phyloP scores from a whole-genome alignment of 2,888 invertebrate species.

The Tortricodes alternella region DNA sequence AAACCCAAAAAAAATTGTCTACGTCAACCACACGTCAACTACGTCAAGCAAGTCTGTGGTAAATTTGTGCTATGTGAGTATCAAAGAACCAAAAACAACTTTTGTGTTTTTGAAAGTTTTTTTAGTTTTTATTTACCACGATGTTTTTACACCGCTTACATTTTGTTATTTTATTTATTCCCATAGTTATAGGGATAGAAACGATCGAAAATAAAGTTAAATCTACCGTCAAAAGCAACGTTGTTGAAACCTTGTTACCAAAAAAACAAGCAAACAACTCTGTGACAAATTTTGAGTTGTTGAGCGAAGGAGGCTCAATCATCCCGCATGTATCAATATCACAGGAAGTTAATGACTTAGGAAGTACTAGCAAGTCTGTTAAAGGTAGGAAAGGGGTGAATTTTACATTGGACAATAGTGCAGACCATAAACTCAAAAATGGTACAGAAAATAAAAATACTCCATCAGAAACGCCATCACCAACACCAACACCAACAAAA shows the following conservation, averaged over 20 bases:
- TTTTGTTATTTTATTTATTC: slow-evolving; percentile 18
- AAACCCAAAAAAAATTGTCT: too few relatives aligned
- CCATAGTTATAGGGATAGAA: slow-evolving; percentile 12
- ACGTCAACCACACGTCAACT: too few relatives aligned
- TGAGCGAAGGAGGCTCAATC: slow-evolving; percentile 37
- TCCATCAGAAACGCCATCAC: not conserved
- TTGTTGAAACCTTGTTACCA: slow-evolving; percentile 3
- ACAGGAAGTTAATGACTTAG: not conserved
- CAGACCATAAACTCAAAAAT: slow-evolving; percentile 23
- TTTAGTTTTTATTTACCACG: slow-evolving; percentile 4
- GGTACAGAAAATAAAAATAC: not conserved
- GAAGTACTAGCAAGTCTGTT: slow-evolving; percentile 27
- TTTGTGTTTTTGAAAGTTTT: slow-evolving; percentile 11
- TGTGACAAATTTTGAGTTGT: slow-evolving; percentile 46
- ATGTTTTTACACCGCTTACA: slow-evolving; percentile 9
- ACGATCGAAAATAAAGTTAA: not conserved
- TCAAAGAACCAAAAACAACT: too few relatives aligned
- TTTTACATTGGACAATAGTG: slow-evolving; percentile 1
- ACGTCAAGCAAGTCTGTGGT: too few relatives aligned
- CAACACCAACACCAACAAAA: slow-evolving; percentile 17
- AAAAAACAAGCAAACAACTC: slow-evolving; percentile 43
- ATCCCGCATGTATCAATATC: not conserved
- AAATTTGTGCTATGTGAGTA: not conserved
- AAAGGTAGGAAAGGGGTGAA: slow-evolving; percentile 49
- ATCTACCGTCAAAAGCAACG: not conserved